Evolutionary conservation across 2,888 invertebrate species (phyloP), one percentile per base, ranked within the genome.

Genomic region (Thysanoteuthis rhombus): DNA sequence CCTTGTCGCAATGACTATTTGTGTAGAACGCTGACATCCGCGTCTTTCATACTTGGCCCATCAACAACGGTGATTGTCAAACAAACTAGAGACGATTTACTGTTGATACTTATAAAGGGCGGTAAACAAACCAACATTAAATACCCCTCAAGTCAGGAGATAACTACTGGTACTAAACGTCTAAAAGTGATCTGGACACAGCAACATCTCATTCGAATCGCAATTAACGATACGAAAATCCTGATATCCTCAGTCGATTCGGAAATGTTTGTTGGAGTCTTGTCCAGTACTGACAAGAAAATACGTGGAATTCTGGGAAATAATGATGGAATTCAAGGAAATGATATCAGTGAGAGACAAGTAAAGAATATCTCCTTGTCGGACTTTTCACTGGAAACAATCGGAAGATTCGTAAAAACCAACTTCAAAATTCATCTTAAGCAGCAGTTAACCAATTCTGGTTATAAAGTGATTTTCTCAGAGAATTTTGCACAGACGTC

Each of bases 301-400:
- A 94, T 94, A 42, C n/a, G 92, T 0, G 96, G 96, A 19, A 52
- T 96, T 42, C 90, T 96, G 1, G 96, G 96, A 22, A 95, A 94
- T 89, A 89, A 94, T 19, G 95, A 95, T 93, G 94, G 94, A 16
- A 93, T 93, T n/a, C 95, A 95, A 95, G 94, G 94, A 90, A 95
- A 94, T 93, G 95, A 96, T 93, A 91, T 96, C 5, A 92, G 94
- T 32, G 89, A 93, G 36, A 92, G 93, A 6, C 93, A 94, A 12
- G 92, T 90, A 45, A 92, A 93, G 22, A 92, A 95, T n/a, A 95
- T 94, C 32, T 94, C 93, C n/a, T 47, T 91, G 10, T 94, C 94
- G 90, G 94, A 94, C 40, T 95, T 95, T 93, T 92, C 95, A 8
- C 94, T 94, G 38, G 36, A 93, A 28, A 45, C 90, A 22, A 95